Conservation (phyloP, 1,140 invertebrate species). For the Pseudomyrmex concolor region DNA sequence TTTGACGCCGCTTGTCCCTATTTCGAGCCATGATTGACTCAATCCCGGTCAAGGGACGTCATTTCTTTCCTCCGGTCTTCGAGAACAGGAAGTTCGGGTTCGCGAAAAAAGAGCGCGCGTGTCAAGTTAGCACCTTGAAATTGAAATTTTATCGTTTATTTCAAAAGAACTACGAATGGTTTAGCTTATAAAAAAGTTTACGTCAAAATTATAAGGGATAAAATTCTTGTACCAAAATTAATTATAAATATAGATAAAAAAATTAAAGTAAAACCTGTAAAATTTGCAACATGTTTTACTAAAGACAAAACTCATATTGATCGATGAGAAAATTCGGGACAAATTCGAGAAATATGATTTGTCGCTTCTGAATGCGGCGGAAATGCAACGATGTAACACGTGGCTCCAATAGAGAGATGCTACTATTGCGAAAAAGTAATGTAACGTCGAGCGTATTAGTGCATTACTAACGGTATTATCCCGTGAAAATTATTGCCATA, state of each 20-base stretch:
- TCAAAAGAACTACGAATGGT: too few relatives aligned
- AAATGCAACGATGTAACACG: conserved; percentile 24
- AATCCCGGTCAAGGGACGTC: background rate
- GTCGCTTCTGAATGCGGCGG: conserved; percentile 37
- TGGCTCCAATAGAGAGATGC: conserved; percentile 2
- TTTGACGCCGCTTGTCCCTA: conserved; percentile 36
- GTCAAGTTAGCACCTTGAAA: too few relatives aligned
- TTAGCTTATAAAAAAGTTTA: too few relatives aligned
- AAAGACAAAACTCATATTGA: background rate
- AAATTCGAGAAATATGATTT: conserved; percentile 37
- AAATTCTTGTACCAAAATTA: too few relatives aligned
- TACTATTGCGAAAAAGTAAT: conserved; percentile 44
- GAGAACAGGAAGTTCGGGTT: background rate
- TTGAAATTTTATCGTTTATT: too few relatives aligned
- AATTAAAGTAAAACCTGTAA: background rate
- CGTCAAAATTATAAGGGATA: too few relatives aligned
- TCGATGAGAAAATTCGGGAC: background rate
- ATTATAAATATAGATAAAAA: too few relatives aligned
- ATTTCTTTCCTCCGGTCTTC: background rate
- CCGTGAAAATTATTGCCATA: conserved; percentile 49
- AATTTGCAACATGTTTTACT: background rate
- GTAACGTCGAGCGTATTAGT: conserved; percentile 22
- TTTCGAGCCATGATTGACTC: background rate
- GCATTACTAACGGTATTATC: conserved; percentile 64
- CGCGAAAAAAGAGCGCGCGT: background rate